Percentiles rank a stretch among this genome's conserved stretches.
These are phyloP conservation scores for Chaetogeoica ovagalla DNA, from an alignment of 2,888 invertebrate genomes.

Conservation along the genomic window DNA sequence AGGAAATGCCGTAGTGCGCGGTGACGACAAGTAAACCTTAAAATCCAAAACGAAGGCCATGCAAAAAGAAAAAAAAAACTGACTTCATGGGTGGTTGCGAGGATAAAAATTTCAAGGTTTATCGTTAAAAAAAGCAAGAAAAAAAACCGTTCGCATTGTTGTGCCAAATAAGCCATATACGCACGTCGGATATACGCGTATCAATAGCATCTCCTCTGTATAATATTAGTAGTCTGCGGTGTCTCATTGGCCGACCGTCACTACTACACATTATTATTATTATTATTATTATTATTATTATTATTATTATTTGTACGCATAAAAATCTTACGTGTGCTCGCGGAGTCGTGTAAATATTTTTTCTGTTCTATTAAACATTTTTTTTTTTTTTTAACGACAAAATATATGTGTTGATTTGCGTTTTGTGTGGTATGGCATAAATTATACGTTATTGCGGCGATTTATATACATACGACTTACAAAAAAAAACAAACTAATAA, in stretches of 20 bases:
- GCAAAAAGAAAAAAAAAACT: slow-evolving; percentile 8
- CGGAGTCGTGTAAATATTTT: too few species aligned
- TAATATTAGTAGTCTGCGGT: neutral
- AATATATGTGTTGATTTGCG: too few species aligned
- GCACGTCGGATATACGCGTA: slow-evolving; percentile 11
- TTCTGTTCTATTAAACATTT: too few species aligned
- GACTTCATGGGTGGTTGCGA: slow-evolving; percentile 35
- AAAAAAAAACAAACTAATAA: too few species aligned
- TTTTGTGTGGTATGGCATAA: too few species aligned
- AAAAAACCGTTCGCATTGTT: slow-evolving; percentile 30
- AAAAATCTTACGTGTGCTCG: too few species aligned
- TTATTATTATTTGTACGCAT: neutral
- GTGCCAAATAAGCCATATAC: slow-evolving; percentile 13
- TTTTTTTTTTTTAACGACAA: too few species aligned
- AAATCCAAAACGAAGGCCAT: slow-evolving; percentile 26
- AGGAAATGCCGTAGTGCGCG: neutral
- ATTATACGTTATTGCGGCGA: too few species aligned
- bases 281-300: too few species aligned
- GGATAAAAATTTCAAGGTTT: slow-evolving; percentile 37
- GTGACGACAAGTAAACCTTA: neutral
- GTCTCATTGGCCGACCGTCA: neutral
- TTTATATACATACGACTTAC: too few species aligned
- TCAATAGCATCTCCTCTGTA: neutral
- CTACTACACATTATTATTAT: neutral
- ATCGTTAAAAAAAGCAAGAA: slow-evolving; percentile 40